Percentiles rank a stretch among this genome's conserved stretches.
Conservation (phyloP, 2,113 vertebrate genomes). For the Limanda limanda region DNA sequence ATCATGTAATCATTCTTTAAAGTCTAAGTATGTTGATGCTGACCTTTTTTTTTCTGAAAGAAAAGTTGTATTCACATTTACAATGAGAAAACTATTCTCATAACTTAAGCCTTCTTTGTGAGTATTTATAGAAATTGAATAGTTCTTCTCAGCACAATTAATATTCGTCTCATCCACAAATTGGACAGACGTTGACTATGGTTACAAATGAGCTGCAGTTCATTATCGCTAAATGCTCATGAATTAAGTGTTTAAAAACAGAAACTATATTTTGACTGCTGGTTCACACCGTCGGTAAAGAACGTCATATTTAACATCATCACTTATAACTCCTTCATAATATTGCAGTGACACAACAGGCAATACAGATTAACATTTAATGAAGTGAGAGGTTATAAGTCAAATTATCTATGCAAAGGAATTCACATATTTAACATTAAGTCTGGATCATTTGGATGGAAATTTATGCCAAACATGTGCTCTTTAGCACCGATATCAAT, state of each 20-base stretch:
- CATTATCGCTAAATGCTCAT: no score
- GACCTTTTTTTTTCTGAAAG: constrained; percentile 36
- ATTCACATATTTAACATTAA: not conserved
- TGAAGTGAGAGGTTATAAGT: not conserved
- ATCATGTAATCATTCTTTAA: constrained; percentile 69
- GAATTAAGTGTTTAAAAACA: constrained; percentile 2
- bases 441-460: not conserved
- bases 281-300: not conserved
- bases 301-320: not conserved
- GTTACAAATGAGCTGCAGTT: constrained; percentile 41
- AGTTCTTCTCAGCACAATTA: constrained; percentile 50
- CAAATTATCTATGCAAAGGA: constrained; percentile 23
- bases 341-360: not conserved
- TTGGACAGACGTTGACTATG: constrained; percentile 20
- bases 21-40: constrained; percentile 59
- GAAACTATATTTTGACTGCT: not conserved
- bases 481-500: not conserved
- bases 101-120: constrained; percentile 44
- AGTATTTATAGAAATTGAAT: constrained; percentile 51
- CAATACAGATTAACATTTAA: not conserved
- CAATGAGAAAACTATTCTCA: constrained; percentile 59
- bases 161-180: not conserved
- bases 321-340: not conserved
- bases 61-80: constrained; percentile 57
- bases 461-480: not conserved